Evolutionary conservation across 2,113 vertebrate genomes (phyloP).

Genomic region (Ailuropoda melanoleuca): DNA sequence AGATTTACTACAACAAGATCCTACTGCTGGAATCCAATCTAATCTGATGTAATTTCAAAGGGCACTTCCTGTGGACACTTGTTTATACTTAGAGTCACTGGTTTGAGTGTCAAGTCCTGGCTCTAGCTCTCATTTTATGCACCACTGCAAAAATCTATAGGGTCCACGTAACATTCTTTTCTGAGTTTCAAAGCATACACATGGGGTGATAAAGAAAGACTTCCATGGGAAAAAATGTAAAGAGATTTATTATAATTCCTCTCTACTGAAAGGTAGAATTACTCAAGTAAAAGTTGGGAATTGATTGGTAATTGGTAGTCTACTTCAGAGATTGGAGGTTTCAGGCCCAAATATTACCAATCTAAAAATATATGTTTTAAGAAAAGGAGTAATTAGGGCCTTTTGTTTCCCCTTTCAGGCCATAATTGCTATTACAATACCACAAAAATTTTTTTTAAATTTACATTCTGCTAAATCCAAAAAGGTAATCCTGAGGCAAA

Average conservation of each 20-base stretch:
- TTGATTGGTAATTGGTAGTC: background rate
- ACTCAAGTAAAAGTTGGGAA: background rate
- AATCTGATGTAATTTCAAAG: background rate
- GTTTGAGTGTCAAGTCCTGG: background rate
- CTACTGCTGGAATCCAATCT: background rate
- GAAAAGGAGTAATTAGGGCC: background rate
- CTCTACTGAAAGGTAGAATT: background rate
- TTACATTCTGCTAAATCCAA: background rate
- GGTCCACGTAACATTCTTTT: background rate
- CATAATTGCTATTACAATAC: background rate
- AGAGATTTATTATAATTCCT: background rate
- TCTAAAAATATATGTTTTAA: background rate
- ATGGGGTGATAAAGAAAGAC: background rate
- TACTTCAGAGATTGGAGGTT: background rate
- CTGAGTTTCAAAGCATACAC: background rate
- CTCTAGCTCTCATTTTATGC: background rate
- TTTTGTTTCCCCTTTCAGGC: background rate
- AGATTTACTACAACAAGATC: background rate
- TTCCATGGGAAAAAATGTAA: background rate
- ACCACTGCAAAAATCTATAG: background rate
- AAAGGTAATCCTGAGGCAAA: background rate
- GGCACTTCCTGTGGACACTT: too few species aligned
- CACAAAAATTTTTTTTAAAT: background rate
- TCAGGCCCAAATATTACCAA: background rate
- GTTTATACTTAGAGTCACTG: background rate